Base-by-base conservation (phyloP, 2,888 invertebrate species). In the Pomacea canaliculata region DNA sequence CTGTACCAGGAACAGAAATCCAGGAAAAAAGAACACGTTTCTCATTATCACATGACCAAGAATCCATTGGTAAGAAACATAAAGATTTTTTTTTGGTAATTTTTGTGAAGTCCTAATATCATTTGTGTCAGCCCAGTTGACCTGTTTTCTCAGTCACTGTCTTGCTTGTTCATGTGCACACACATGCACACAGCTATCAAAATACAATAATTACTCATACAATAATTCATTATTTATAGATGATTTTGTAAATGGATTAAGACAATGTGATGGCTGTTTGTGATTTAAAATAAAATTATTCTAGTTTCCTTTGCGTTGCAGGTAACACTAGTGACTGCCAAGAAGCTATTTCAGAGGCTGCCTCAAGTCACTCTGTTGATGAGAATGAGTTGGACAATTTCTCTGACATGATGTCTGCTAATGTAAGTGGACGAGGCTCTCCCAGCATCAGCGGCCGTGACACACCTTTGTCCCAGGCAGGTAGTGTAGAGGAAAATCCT, bases 401-500 rank as follows among this genome's bases (percentile, higher is more conserved):
- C 46, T 97, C 97, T 0, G 99, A 99, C 89, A 97, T 98, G 97
- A 95, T 97, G 78, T 97, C 97, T 0, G 97, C 97, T 0, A 97
- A 98, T 91, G 98, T 99, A 80, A 97, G 97, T 27, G 98, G 98
- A 48, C 86, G 91, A 9, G 92, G 91, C 66, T 91, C 91, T 7
- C 92, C 92, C 8, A 90, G 88, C 79, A 89, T 91, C 77, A 91
- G 91, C 80, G 91, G 91, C 0, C 93, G 98, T 0, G 98, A 98
- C 91, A 98, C 98, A 0, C 98, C 98, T 0, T 96, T 97, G 0
- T 97, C 97, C 0, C 97, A 97, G 90, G 87, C 86, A n/a, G 88
- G 87, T 76, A 87, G 85, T 79, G 86, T 84, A 48, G 86, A 87
- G 76, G 86, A 87, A 73, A 83, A 85, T 73, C 80, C 79, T 7